Percentiles rank a stretch among this genome's conserved stretches.
Conservation (phyloP, 2,888 invertebrate genomes). For the Deilephila elpenor region DNA sequence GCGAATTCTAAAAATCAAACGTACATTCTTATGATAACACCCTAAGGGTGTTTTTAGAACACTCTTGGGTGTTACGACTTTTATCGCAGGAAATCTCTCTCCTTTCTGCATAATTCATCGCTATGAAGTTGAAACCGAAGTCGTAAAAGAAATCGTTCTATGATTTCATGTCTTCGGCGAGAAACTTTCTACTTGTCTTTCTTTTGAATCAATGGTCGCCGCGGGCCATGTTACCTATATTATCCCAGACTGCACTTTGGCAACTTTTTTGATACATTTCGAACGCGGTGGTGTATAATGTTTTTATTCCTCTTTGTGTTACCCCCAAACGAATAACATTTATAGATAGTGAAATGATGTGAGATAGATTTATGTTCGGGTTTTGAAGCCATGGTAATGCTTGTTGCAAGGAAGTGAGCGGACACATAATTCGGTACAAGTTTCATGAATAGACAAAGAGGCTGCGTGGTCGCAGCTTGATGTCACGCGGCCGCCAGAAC, state of each 20-base stretch:
- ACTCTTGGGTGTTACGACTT: conserved; percentile 81
- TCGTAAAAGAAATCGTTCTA: conserved; percentile 85
- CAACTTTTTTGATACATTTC: conserved; percentile 33
- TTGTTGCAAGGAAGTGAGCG: background rate
- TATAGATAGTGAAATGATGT: background rate
- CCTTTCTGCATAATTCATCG: conserved; percentile 84
- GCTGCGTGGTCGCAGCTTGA: conserved; percentile 34
- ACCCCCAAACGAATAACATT: background rate
- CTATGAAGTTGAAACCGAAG: conserved; percentile 84
- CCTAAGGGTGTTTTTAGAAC: conserved; percentile 77
- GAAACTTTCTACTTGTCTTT: conserved; percentile 79
- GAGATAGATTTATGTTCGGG: conserved; percentile 1
- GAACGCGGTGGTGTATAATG: conserved; percentile 25
- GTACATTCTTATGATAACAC: conserved; percentile 62
- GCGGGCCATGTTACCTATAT: conserved; percentile 56
- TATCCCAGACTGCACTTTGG: conserved; percentile 54
- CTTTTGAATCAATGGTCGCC: conserved; percentile 72
- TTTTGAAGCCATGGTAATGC: background rate
- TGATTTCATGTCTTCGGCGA: conserved; percentile 82
- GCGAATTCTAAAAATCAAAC: conserved; percentile 38
- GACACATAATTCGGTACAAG: conserved; percentile 30
- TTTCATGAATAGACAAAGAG: conserved; percentile 29
- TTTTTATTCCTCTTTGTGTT: conserved; percentile 25
- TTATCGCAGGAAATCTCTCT: conserved; percentile 83
- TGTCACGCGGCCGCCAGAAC: conserved; percentile 40